Base-by-base conservation (phyloP, 2,888 invertebrate genomes). In the Erannis defoliaria region DNA sequence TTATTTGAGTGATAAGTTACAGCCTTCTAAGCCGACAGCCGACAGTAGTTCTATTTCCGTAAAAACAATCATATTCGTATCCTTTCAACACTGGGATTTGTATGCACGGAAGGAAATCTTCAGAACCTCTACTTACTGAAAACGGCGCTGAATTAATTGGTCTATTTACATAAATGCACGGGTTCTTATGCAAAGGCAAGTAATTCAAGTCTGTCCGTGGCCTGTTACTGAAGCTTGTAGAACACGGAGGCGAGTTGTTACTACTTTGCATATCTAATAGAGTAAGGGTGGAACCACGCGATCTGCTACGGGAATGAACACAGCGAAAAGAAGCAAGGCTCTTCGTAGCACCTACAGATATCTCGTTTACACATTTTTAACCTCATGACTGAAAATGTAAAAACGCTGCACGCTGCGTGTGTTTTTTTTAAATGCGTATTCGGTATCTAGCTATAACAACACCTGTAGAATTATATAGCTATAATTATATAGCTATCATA, bases 151-250 rank as follows among this genome's bases (percentile, higher is more conserved):
- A 46, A 42, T 18, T 55, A 55, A 61, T 37, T 55, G 50, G 38
- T 31, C 45, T 46, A 55, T 61, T 61, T 61, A 45, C 65, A 64
- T 68, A 66, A 68, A 64, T 57, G 57, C 50, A 55, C 37, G 63
- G 50, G 40, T 64, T 54, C 38, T 53, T 55, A 68, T 67, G 63
- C 61, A 65, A 40, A 49, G 45, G 23, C 1, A 18, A n/a, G 62
- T 58, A 65, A 61, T 65, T 69, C 48, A 60, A 58, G 57, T 58
- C 38, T 18, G 53, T 49, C 54, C 18, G 46, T 46, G 48, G 56
- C 45, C 62, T 61, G 61, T 45, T 65, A 64, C 65, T 60, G 59
- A 53, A 64, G 63, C 67, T 61, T 56, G 64, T 53, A 29, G 14
- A 40, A 21, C 31, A 35, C 16, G 26, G 19, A 29, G 40, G 33